Evolutionary conservation across 2,888 invertebrate species (phyloP), one percentile per base, ranked within the genome.

Genomic region (Cheiracanthium punctorium): DNA sequence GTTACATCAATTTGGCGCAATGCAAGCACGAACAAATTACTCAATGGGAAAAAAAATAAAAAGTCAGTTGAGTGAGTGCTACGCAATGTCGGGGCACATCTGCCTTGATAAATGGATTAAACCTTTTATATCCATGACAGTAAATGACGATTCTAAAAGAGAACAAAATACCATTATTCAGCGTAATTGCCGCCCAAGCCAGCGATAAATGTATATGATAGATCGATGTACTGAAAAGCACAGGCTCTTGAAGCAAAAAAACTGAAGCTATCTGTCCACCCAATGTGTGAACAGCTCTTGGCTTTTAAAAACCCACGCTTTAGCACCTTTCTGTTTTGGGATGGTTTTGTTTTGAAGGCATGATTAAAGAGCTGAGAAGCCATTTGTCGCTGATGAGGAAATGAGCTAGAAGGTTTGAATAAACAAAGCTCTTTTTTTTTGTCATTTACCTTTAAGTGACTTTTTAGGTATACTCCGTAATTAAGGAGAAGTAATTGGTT

Each of bases 151-250:
- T 37, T 72, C 30, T 41, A 10, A 48, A 52, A 37, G 28, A 28
- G 52, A 41, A 58, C 28, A 43, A 58, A 41, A 65, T 81, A 52
- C 58, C 84, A 79, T 84, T 84, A 77, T 73, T 79, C 84, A 77
- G 52, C 33, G 52, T 84, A 84, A 84, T 84, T 79, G 84, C 84
- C 84, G 84, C 84, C 84, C 84, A 84, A 74, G 67, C 69, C 37
- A 65, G 73, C 67, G n/a, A n/a, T n/a, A 65, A 84, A 67, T 67
- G 29, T 67, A 32, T 84, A 69, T 84, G 84, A 84, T 84, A 73
- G 84, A 84, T 84, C 48, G 73, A 73, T 30, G 41, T 43, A 67
- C 52, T 69, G 67, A 69, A 32, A 69, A 69, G 67, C 67, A n/a
- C n/a, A 5, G 30, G 12, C 67, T 32, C n/a, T 32, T 37, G 4